Evolutionary conservation across 2,888 invertebrate genomes (phyloP).

Genomic region (Drosophila meridiana): DNA sequence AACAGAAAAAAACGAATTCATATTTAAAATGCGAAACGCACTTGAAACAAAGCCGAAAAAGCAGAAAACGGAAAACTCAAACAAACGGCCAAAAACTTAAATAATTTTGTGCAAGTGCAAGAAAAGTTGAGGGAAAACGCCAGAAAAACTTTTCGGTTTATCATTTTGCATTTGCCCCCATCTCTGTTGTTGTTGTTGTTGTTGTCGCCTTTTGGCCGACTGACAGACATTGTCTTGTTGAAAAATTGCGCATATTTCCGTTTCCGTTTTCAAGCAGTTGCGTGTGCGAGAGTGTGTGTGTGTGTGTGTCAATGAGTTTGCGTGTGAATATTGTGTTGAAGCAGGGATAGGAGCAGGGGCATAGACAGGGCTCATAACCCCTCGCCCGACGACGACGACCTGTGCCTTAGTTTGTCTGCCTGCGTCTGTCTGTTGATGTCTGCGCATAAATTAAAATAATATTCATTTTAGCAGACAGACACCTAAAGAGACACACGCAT

Average conservation of each 20-base stretch:
- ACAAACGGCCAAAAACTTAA: constrained; percentile 69
- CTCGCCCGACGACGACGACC: constrained; percentile 28
- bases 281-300: constrained; percentile 14
- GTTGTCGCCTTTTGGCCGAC: constrained; percentile 36
- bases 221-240: constrained; percentile 76
- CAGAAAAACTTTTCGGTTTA: constrained; percentile 59
- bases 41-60: constrained; percentile 50
- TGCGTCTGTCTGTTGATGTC: constrained; percentile 49
- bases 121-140: constrained; percentile 61
- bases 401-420: constrained; percentile 54
- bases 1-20: constrained; percentile 19
- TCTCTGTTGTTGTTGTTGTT: constrained; percentile 6
- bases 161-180: constrained; percentile 46
- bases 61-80: constrained; percentile 63
- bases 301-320: constrained; percentile 33
- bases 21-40: constrained; percentile 52
- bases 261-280: constrained; percentile 59
- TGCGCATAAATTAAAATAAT: constrained; percentile 76
- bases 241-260: constrained; percentile 81
- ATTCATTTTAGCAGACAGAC: constrained; percentile 52
- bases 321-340: constrained; percentile 18
- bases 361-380: constrained; percentile 9
- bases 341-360: neutral
- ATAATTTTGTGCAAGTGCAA: constrained; percentile 65
- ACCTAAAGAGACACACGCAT: constrained; percentile 19